phyloP scores from a whole-genome alignment of 2,888 invertebrate genomes.

The Ptycholaimellus sp. region DNA sequence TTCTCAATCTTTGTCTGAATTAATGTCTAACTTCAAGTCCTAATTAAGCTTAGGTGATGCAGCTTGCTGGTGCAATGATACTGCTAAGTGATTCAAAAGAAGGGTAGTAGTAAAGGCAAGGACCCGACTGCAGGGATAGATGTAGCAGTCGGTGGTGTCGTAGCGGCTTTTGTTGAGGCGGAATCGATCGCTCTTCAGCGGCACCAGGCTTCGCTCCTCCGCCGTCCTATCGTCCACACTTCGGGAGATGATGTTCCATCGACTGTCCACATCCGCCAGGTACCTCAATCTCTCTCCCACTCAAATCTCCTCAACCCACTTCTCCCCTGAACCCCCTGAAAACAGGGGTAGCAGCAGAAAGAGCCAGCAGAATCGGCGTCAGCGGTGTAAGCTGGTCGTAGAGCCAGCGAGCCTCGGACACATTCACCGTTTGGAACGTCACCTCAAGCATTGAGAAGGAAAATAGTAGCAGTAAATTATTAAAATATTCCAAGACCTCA shows the following conservation, averaged over 20 bases:
- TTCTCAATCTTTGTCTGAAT: too few species aligned
- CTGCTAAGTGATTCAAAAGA: too few species aligned
- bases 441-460: conserved; percentile 28
- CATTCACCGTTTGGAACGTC: conserved; percentile 64
- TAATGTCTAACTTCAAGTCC: too few species aligned
- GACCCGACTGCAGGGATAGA: conserved; percentile 48
- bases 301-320: neutral
- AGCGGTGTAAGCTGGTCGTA: conserved; percentile 90
- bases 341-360: conserved; percentile 84
- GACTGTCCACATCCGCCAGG: conserved; percentile 78
- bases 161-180: conserved; percentile 72
- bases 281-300: conserved; percentile 27
- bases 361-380: conserved; percentile 87
- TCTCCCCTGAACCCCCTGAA: conserved; percentile 44
- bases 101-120: too few species aligned
- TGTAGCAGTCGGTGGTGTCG: conserved; percentile 86
- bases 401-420: conserved; percentile 70
- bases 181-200: conserved; percentile 38
- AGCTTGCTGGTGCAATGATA: too few species aligned
- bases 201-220: conserved; percentile 58
- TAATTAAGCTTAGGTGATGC: too few species aligned
- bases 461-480: too few species aligned
- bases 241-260: conserved; percentile 96
- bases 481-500: too few species aligned
- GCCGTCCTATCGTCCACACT: conserved; percentile 81